These are phyloP conservation scores for Acanthacorydalis orientalis DNA, from an alignment of 2,888 invertebrate species.

Conservation along the genomic window DNA sequence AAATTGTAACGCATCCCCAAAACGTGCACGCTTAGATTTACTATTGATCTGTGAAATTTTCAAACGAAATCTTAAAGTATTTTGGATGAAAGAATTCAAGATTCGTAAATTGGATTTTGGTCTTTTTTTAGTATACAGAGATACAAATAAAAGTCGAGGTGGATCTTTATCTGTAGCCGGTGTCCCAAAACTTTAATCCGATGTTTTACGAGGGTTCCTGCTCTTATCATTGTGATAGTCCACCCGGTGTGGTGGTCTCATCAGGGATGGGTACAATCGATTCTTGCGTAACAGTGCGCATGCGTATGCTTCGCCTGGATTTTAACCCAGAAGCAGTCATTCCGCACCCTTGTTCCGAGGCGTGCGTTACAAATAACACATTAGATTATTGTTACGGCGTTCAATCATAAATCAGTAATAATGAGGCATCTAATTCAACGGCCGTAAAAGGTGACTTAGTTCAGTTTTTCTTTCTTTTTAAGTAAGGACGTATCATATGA, in stretches of 20 bases:
- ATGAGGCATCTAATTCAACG: background rate
- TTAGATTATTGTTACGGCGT: background rate
- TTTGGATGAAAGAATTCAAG: too few relatives aligned
- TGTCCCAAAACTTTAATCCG: conserved; percentile 1
- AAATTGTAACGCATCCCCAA: too few relatives aligned
- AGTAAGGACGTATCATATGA: background rate
- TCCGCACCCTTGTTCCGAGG: conserved; percentile 4
- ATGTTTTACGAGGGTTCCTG: conserved; percentile 2
- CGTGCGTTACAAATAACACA: background rate
- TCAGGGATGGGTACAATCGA: conserved; percentile 5
- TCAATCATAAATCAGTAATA: background rate
- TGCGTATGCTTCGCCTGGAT: conserved; percentile 4
- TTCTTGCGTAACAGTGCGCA: background rate
- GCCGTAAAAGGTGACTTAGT: background rate
- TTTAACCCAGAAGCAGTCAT: conserved; percentile 6
- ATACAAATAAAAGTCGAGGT: background rate
- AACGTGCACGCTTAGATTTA: too few relatives aligned
- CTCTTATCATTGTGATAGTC: background rate
- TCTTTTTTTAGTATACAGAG: too few relatives aligned
- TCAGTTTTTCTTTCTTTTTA: background rate
- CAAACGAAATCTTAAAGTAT: too few relatives aligned
- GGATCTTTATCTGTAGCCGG: background rate
- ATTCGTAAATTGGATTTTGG: too few relatives aligned
- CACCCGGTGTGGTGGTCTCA: background rate
- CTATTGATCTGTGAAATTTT: too few relatives aligned